Percentiles rank a stretch among this genome's conserved stretches.
Evolutionary conservation across 2,888 invertebrate species (phyloP).

Genomic region (Steinernema hermaphroditum): DNA sequence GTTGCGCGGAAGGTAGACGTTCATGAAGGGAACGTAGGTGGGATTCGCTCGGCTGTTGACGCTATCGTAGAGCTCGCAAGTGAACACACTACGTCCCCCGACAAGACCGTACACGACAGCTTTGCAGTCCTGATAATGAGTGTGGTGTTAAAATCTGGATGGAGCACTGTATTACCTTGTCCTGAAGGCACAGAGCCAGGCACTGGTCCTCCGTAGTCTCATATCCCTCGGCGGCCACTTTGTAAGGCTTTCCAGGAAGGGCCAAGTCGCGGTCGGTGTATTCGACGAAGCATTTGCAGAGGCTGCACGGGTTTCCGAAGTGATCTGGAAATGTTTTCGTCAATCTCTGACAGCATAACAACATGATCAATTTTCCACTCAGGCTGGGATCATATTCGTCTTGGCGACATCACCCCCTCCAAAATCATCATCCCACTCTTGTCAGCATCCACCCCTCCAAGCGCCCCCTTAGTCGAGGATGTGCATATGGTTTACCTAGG

Average conservation of each 20-base stretch:
- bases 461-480: not conserved
- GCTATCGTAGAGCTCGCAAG: constrained; percentile 63
- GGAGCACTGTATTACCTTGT: no score
- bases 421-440: no score
- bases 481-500: not conserved
- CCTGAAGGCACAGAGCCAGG: constrained; percentile 59
- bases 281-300: constrained; percentile 64
- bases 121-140: constrained; percentile 50
- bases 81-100: constrained; percentile 64
- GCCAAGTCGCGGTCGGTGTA: constrained; percentile 63
- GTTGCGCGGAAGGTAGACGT: constrained; percentile 59
- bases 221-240: constrained; percentile 58
- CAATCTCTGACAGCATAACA: not conserved
- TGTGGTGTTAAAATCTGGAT: constrained; percentile 4
- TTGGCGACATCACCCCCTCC: no score
- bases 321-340: constrained; percentile 47
- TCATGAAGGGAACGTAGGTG: constrained; percentile 59
- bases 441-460: no score
- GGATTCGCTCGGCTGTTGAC: constrained; percentile 49
- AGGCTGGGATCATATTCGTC: not conserved
- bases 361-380: not conserved
- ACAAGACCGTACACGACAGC: constrained; percentile 64
- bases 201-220: constrained; percentile 62
- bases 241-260: constrained; percentile 56
- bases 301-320: constrained; percentile 60